These are phyloP conservation scores for Mus pahari DNA, from an alignment of 2,113 vertebrate genomes.

Conservation along the genomic window DNA sequence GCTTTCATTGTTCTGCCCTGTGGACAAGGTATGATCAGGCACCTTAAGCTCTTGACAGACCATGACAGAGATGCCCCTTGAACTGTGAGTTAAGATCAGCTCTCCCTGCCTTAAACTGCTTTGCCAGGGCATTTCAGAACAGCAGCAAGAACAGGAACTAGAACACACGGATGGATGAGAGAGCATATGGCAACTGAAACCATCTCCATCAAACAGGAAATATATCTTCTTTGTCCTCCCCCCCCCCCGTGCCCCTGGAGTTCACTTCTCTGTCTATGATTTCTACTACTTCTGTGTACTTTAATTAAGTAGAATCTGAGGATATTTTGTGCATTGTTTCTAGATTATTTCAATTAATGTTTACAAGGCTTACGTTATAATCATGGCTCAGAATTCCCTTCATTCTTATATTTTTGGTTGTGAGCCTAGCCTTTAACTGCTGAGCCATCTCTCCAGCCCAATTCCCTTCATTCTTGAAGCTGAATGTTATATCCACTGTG, in stretches of 20 bases:
- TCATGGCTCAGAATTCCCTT: not conserved
- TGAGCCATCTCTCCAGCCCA: too few relatives aligned
- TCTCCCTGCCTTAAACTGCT: too few relatives aligned
- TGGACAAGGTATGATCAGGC: too few relatives aligned
- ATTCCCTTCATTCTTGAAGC: not conserved
- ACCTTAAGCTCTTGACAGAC: too few relatives aligned
- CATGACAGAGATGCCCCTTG: not conserved
- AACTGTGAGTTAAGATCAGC: not conserved
- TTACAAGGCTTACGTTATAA: not conserved
- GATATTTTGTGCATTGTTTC: not conserved
- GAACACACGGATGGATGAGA: not conserved
- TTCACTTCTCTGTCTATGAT: not conserved
- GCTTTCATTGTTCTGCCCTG: not conserved
- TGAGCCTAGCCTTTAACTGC: too few relatives aligned
- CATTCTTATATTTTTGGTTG: too few relatives aligned
- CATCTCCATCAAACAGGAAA: not conserved
- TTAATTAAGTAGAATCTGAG: not conserved
- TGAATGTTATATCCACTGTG: not conserved
- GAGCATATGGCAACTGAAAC: not conserved
- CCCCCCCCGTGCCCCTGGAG: not conserved
- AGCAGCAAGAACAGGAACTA: not conserved
- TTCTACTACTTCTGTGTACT: not conserved
- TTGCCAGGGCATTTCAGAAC: not conserved
- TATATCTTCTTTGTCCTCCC: not conserved
- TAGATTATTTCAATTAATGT: conserved; percentile 27